Evolutionary conservation across 2,113 vertebrate genomes (phyloP).

Genomic region (Crotophaga sulcirostris): DNA sequence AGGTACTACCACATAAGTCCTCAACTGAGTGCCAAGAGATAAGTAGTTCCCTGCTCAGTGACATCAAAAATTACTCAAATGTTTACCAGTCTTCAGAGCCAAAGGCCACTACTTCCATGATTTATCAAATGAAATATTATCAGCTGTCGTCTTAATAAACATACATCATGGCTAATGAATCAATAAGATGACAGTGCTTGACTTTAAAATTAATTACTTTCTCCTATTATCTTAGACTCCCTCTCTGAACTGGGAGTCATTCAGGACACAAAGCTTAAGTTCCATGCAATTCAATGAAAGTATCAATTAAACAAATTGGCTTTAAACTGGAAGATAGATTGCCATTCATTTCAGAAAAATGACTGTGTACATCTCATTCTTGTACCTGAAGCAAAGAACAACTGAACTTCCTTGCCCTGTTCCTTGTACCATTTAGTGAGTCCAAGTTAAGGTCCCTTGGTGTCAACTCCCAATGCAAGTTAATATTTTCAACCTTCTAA

Average conservation of each 20-base stretch:
- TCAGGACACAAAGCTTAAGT: not conserved
- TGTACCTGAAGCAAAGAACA: not conserved
- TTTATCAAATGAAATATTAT: not conserved
- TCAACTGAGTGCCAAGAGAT: not conserved
- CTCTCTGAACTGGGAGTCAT: not conserved
- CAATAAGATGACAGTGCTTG: not conserved
- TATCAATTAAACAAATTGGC: not conserved
- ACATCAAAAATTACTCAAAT: not conserved
- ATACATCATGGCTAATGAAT: not conserved
- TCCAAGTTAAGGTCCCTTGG: not conserved
- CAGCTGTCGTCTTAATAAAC: not conserved
- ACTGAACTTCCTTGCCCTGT: not conserved
- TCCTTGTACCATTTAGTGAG: not conserved
- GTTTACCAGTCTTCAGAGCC: not conserved
- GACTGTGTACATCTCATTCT: not conserved
- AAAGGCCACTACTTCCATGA: not conserved
- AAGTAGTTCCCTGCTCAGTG: not conserved
- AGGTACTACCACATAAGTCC: not conserved
- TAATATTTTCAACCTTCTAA: not conserved
- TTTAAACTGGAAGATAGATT: not conserved
- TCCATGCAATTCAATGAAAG: not conserved
- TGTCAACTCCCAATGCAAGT: not conserved
- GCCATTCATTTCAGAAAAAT: not conserved
- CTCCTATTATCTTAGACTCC: not conserved
- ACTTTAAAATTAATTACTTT: not conserved